Evolutionary conservation across 2,888 invertebrate genomes (phyloP), one percentile per base, ranked within the genome.

Genomic region (Liopterus haemorrhoidalis): DNA sequence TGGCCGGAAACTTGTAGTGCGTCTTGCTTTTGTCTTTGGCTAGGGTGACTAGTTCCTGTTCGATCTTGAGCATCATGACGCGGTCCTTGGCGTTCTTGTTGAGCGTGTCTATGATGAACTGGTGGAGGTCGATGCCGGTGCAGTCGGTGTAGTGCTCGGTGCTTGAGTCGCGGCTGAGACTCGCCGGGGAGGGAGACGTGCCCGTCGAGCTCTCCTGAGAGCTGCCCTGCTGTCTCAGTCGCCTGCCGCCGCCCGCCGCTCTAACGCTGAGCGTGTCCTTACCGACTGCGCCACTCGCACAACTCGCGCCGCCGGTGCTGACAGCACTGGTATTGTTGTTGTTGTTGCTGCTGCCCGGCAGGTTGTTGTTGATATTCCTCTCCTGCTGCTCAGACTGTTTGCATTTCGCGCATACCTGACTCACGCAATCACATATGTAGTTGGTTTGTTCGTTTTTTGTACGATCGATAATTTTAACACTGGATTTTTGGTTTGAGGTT

Each of bases 1-100:
- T 90, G 64, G 85, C 84, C 12, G 89, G 89, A 70, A 95, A 94
- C 59, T 86, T 86, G 58, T 85, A 82, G 61, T 83, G 79, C 58
- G 79, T 78, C 52, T 79, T 79, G n/a, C 84, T 84, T 44, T 77
- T 76, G 63, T 94, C 92, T 62, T 83, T 85, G 55, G 91, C 82
- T 54, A 94, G 82, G 41, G 78, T 79, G 57, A 85, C 79, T 50
- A 96, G 72, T 59, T 94, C 92, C 60, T 83, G 82, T 70, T 96
- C 95, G 31, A 95, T 84, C 64, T 84, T 83, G 46, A 95, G 71
- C 57, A 96, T 71, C 46, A 90, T 81, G 55, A 82, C 77, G 31
- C 93, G 76, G 68, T 96, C 95, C 60, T 91, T 87, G 24, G 82
- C 78, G 67, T 88, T 92, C 65, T 90, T 88, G 67, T 93, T 91